Conservation (phyloP, 2,797 vertebrate genomes). For the Acestrorhynchus altus region DNA sequence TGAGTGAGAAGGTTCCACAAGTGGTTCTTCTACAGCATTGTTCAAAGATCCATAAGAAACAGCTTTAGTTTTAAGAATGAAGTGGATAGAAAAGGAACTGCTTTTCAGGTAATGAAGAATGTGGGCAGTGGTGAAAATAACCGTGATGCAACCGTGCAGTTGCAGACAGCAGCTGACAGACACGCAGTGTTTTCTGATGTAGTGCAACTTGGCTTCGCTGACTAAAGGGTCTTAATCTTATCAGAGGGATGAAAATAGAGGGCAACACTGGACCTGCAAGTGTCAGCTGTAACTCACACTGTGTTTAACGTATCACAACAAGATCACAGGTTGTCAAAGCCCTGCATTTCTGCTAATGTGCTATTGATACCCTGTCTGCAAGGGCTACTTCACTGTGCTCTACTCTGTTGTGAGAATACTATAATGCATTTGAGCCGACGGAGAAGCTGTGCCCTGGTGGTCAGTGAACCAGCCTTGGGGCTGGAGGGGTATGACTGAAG, state of each 20-base stretch:
- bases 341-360: neutral
- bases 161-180: conserved; percentile 41
- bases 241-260: conserved; percentile 56
- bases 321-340: neutral
- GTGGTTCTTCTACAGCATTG: too few species aligned
- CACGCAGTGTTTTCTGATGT: conserved; percentile 28
- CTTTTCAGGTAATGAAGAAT: neutral
- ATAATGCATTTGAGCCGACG: neutral
- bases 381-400: neutral
- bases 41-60: too few species aligned
- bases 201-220: conserved; percentile 18
- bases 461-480: too few species aligned
- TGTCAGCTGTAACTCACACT: conserved; percentile 41
- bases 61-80: too few species aligned
- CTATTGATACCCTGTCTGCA: neutral
- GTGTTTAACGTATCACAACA: conserved; percentile 22
- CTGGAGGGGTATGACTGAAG: too few species aligned
- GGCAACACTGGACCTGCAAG: neutral
- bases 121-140: neutral
- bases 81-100: neutral
- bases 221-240: conserved; percentile 42
- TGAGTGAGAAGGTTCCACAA: too few species aligned
- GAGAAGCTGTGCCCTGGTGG: too few species aligned
- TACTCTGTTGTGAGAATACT: neutral
- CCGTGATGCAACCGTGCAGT: neutral